phyloP scores from a whole-genome alignment of 2,797 vertebrate genomes.

The Lycodopsis pacificus region DNA sequence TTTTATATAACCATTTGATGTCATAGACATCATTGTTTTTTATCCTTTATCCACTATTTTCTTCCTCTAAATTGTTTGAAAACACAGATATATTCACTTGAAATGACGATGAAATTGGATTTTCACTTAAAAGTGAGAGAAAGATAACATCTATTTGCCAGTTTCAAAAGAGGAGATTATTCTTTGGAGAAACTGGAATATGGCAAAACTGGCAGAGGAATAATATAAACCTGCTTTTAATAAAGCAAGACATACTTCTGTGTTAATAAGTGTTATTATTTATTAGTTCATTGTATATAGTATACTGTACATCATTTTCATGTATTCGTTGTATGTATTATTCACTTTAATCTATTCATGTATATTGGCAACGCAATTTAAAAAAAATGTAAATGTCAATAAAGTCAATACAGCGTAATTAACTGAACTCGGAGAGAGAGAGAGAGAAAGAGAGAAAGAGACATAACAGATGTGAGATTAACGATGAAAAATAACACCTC shows the following conservation, averaged over 20 bases:
- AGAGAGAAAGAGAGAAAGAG: neutral
- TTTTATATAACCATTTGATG: neutral
- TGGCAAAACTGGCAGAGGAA: neutral
- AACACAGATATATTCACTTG: neutral
- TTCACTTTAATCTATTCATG: neutral
- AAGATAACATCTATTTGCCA: too few relatives aligned
- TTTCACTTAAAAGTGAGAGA: neutral
- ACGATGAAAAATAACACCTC: slow-evolving; percentile 20
- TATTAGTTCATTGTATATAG: neutral
- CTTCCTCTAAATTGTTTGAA: neutral
- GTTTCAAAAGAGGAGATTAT: too few relatives aligned
- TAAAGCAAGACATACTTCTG: neutral
- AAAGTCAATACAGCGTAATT: neutral
- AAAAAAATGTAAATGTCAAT: neutral
- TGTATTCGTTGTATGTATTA: neutral
- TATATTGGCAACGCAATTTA: neutral
- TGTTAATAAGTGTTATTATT: neutral
- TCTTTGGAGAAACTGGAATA: too few relatives aligned
- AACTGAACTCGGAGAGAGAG: neutral
- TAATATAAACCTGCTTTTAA: neutral
- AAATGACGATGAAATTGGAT: neutral
- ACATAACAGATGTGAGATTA: slow-evolving; percentile 13
- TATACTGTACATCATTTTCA: neutral
- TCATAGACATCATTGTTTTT: neutral
- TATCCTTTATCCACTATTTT: neutral